Evolutionary conservation across 2,797 vertebrate species (phyloP).

Genomic region (Dermochelys coriacea): DNA sequence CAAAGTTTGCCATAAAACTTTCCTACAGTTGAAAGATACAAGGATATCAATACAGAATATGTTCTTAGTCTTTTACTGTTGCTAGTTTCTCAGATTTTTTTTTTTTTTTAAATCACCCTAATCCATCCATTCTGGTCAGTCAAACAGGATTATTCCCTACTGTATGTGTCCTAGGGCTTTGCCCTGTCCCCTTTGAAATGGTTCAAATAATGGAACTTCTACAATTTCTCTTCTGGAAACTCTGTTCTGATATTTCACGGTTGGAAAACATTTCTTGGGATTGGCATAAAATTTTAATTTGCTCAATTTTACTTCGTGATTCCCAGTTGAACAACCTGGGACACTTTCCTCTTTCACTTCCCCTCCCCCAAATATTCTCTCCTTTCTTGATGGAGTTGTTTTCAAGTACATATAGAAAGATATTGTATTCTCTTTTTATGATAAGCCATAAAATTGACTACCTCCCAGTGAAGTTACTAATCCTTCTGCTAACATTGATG

Average conservation of each 20-base stretch:
- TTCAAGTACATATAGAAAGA: neutral
- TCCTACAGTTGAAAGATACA: neutral
- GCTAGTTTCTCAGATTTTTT: neutral
- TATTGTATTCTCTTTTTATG: neutral
- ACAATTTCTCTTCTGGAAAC: neutral
- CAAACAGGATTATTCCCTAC: neutral
- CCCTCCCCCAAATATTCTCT: neutral
- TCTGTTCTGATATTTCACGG: neutral
- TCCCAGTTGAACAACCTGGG: neutral
- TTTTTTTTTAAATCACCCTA: neutral
- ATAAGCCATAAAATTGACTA: neutral
- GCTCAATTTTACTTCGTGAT: neutral
- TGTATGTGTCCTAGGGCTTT: neutral
- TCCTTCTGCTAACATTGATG: neutral
- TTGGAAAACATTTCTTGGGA: neutral
- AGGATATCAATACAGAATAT: neutral
- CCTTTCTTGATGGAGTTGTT: neutral
- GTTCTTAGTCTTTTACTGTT: neutral
- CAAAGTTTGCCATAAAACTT: neutral
- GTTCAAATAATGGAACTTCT: neutral
- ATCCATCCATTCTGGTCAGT: neutral
- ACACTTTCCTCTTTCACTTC: too few relatives aligned
- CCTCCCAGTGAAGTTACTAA: neutral
- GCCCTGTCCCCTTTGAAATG: neutral
- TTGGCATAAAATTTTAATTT: neutral